phyloP scores from a whole-genome alignment of 1,140 invertebrate genomes.

The Hydropsyche tenuis region DNA sequence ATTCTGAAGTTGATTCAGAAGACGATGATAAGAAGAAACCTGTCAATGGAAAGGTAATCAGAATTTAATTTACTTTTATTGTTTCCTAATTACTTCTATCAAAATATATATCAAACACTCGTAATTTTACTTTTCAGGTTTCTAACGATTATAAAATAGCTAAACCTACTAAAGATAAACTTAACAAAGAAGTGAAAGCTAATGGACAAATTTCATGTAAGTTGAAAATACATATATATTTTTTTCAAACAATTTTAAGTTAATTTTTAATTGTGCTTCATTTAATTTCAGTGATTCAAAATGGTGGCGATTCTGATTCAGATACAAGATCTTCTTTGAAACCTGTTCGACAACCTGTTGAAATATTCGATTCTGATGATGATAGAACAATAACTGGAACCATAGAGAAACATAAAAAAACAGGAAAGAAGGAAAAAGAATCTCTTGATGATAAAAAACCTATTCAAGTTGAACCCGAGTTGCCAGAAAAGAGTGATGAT shows the following conservation, averaged over 20 bases:
- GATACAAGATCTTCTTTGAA: slow-evolving; percentile 54
- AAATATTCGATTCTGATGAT: slow-evolving; percentile 62
- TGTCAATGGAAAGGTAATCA: slow-evolving; percentile 28
- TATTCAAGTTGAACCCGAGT: not conserved
- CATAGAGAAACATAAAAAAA: slow-evolving; percentile 48
- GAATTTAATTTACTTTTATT: not conserved
- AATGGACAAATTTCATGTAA: slow-evolving; percentile 43
- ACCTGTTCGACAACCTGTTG: slow-evolving; percentile 54
- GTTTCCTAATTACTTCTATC: no score
- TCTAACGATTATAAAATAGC: slow-evolving; percentile 25
- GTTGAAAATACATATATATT: not conserved
- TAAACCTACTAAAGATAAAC: slow-evolving; percentile 44
- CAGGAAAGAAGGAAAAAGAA: slow-evolving; percentile 27
- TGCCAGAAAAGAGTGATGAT: not conserved
- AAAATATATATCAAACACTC: not conserved
- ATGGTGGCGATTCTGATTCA: slow-evolving; percentile 56
- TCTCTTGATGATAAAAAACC: not conserved
- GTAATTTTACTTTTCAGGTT: no score
- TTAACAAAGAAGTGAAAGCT: slow-evolving; percentile 46
- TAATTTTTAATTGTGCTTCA: slow-evolving; percentile 15
- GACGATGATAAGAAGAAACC: slow-evolving; percentile 51
- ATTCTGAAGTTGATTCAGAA: slow-evolving; percentile 50
- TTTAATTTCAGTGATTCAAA: slow-evolving; percentile 50
- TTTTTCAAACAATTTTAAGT: not conserved
- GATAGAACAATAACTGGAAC: slow-evolving; percentile 57